Evolutionary conservation across 2,113 vertebrate species (phyloP).

Genomic region (Rhodinocichla rosea): DNA sequence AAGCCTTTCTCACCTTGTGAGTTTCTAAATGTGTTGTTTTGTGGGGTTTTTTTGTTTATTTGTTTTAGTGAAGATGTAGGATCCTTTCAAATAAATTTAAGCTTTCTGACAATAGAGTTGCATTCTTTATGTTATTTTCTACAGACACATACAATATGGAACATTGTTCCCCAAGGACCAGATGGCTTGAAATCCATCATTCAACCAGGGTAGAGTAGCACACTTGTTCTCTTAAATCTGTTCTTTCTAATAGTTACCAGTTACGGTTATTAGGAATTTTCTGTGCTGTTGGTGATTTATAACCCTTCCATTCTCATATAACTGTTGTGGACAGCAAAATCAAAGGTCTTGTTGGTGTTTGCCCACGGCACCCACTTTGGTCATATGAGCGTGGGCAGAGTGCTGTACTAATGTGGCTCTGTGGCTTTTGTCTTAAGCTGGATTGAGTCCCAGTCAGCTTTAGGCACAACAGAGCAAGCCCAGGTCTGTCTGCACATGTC

Average conservation of each 20-base stretch:
- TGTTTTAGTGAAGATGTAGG: background rate
- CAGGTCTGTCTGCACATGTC: conserved; percentile 1
- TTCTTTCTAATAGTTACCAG: background rate
- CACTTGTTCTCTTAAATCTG: background rate
- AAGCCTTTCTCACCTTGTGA: background rate
- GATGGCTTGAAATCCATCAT: background rate
- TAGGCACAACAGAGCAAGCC: background rate
- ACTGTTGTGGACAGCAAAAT: background rate
- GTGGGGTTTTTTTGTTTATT: accelerated
- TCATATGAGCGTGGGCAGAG: background rate
- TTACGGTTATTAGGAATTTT: background rate
- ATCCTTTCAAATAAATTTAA: background rate
- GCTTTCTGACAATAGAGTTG: background rate
- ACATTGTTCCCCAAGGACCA: background rate
- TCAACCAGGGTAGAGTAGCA: background rate
- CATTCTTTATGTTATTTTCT: background rate
- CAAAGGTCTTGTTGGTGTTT: background rate
- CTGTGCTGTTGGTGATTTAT: background rate
- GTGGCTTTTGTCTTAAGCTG: conserved; percentile 31
- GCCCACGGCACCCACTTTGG: background rate
- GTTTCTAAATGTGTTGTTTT: background rate
- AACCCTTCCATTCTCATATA: background rate
- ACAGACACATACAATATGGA: background rate
- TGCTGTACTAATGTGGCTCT: background rate
- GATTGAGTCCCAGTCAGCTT: background rate